These are phyloP conservation scores for Cryptotermes secundus DNA, from an alignment of 1,140 invertebrate species.

Conservation along the genomic window DNA sequence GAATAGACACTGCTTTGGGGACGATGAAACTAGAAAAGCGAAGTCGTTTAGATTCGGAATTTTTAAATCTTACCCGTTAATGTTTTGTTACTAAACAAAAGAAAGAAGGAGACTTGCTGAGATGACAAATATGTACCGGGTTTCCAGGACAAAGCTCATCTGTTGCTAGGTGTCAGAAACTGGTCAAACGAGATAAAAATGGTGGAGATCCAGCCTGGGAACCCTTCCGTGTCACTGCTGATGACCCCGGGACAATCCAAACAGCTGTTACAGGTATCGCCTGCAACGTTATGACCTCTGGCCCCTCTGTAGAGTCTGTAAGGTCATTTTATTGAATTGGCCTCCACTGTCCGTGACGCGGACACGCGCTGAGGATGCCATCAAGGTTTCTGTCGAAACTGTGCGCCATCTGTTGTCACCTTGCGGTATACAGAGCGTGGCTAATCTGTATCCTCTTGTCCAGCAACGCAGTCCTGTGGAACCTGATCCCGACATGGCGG, in stretches of 20 bases:
- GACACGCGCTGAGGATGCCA: neutral
- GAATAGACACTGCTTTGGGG: no score
- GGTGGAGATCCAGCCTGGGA: neutral
- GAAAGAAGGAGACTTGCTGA: neutral
- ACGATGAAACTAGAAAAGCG: no score
- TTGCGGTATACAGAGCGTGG: neutral
- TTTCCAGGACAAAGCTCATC: neutral
- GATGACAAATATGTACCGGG: neutral
- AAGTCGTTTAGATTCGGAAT: neutral
- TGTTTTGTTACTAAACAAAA: neutral
- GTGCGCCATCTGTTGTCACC: neutral
- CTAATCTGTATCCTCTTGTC: neutral
- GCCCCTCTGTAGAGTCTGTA: neutral
- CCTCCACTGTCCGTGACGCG: neutral
- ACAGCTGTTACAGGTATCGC: neutral
- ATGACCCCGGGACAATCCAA: neutral
- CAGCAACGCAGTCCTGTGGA: no score
- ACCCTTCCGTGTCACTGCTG: neutral
- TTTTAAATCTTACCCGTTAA: neutral
- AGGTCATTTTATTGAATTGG: neutral
- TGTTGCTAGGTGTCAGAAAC: neutral
- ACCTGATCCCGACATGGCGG: no score
- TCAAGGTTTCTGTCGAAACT: neutral
- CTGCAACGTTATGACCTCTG: neutral
- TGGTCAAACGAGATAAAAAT: neutral